Percentiles rank a stretch among this genome's conserved stretches.
Evolutionary conservation across 2,113 vertebrate species (phyloP).

Genomic region (Riparia riparia): DNA sequence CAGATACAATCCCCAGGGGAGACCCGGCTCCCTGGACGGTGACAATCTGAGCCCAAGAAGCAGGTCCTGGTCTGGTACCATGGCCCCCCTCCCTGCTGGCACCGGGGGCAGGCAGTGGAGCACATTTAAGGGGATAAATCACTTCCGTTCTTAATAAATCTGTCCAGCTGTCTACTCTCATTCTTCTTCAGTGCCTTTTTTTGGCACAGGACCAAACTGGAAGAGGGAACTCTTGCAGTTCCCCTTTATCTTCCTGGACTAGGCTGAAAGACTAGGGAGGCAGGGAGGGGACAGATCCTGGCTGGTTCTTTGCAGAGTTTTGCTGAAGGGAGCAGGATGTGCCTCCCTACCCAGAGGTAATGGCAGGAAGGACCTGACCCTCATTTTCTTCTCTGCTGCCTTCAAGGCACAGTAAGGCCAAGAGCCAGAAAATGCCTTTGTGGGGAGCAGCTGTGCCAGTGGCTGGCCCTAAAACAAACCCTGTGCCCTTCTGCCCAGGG

Average conservation of each 20-base stretch:
- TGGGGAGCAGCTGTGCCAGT: not conserved
- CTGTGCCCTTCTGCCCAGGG: fast-evolving
- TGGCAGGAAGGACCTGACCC: not conserved
- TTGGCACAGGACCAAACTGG: fast-evolving
- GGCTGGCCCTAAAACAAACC: fast-evolving
- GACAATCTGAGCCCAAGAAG: conserved; percentile 39
- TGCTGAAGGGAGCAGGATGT: not conserved
- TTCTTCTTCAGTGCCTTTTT: not conserved
- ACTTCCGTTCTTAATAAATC: conserved; percentile 31
- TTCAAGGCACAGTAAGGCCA: not conserved
- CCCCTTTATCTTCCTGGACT: not conserved
- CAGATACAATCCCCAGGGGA: not conserved
- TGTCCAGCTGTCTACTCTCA: not conserved
- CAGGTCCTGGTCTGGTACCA: conserved; percentile 3
- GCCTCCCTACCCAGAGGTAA: not conserved
- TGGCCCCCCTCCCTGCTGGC: not conserved
- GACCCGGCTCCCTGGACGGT: not conserved
- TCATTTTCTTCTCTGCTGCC: not conserved
- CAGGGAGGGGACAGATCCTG: too few species aligned
- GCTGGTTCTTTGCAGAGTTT: fast-evolving
- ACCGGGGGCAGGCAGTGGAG: not conserved
- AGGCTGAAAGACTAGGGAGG: too few species aligned
- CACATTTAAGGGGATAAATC: not conserved
- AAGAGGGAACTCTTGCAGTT: too few species aligned
- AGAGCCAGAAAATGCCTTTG: not conserved